Percentiles rank a stretch among this genome's conserved stretches.
Evolutionary conservation across 1,140 invertebrate genomes (phyloP).

Genomic region (Lucilia sericata): DNA sequence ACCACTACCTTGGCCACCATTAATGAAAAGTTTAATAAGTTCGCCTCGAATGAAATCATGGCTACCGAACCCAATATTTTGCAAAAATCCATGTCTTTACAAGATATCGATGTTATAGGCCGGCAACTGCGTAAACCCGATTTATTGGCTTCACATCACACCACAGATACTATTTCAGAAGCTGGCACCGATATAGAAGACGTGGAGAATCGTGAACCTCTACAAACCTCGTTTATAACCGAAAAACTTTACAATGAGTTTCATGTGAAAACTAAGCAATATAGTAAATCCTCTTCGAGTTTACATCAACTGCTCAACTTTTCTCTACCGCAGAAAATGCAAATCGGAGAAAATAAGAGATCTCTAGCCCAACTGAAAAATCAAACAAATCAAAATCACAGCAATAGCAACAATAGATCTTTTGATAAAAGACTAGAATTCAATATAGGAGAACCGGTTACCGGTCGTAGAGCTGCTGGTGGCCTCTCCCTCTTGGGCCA

Average conservation of each 20-base stretch:
- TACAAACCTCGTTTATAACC: slow-evolving; percentile 72
- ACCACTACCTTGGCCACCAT: slow-evolving; percentile 61
- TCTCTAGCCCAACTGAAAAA: slow-evolving; percentile 52
- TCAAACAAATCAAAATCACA: background rate
- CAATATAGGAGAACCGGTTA: slow-evolving; percentile 55
- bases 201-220: slow-evolving; percentile 57
- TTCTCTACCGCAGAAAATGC: slow-evolving; percentile 62
- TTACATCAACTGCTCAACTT: slow-evolving; percentile 69
- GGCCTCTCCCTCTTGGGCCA: slow-evolving; percentile 56
- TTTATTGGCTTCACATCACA: slow-evolving; percentile 53
- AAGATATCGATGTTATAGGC: slow-evolving; percentile 62
- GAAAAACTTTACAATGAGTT: slow-evolving; percentile 74
- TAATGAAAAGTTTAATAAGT: slow-evolving; percentile 53
- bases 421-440: slow-evolving; percentile 46
- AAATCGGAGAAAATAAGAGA: slow-evolving; percentile 58
- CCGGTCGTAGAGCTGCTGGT: slow-evolving; percentile 60
- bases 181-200: slow-evolving; percentile 62
- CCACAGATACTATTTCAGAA: slow-evolving; percentile 59
- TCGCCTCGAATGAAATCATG: slow-evolving; percentile 53
- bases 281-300: slow-evolving; percentile 74
- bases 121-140: slow-evolving; percentile 57
- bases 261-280: slow-evolving; percentile 73
- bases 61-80: slow-evolving; percentile 42
- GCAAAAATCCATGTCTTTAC: slow-evolving; percentile 64
- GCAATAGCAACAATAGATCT: slow-evolving; percentile 13